These are phyloP conservation scores for Orthosia gothica DNA, from an alignment of 2,888 invertebrate genomes.

Conservation along the genomic window DNA sequence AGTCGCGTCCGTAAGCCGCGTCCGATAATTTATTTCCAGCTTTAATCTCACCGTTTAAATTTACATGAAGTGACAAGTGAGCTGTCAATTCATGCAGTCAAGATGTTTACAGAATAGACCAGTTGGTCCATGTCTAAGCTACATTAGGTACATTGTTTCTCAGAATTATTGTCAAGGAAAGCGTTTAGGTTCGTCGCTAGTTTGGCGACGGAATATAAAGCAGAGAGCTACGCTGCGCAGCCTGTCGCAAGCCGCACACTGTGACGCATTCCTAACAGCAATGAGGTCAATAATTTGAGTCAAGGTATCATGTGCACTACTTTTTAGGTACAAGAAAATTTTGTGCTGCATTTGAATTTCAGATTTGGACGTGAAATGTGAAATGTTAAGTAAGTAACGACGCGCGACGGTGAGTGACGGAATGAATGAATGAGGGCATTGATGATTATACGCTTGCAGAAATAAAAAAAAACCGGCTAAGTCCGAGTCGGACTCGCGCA, in stretches of 20 bases:
- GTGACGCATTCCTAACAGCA: slow-evolving; percentile 68
- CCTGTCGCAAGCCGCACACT: slow-evolving; percentile 61
- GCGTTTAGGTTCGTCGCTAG: slow-evolving; percentile 66
- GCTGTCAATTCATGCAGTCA: no score
- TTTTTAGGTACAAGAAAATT: slow-evolving; percentile 49
- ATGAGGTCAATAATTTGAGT: slow-evolving; percentile 72
- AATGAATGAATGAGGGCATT: slow-evolving; percentile 7
- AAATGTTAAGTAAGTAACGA: slow-evolving; percentile 26
- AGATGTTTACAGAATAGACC: no score
- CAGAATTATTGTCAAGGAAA: slow-evolving; percentile 76
- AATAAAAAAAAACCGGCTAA: no score
- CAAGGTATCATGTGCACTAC: slow-evolving; percentile 68
- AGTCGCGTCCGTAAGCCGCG: no score
- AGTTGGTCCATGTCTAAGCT: background rate
- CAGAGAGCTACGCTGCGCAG: slow-evolving; percentile 43
- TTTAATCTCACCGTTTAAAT: no score
- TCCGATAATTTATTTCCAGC: no score
- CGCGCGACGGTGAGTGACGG: background rate
- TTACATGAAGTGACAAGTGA: no score
- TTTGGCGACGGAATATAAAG: slow-evolving; percentile 71
- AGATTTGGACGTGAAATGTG: slow-evolving; percentile 49
- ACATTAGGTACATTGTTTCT: slow-evolving; percentile 58
- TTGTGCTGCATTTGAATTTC: slow-evolving; percentile 59
- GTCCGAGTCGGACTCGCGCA: no score
- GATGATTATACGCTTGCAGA: background rate